Evolutionary conservation across 2,113 vertebrate genomes (phyloP), one percentile per base, ranked within the genome.

Genomic region (Gymnorhina tibicen): DNA sequence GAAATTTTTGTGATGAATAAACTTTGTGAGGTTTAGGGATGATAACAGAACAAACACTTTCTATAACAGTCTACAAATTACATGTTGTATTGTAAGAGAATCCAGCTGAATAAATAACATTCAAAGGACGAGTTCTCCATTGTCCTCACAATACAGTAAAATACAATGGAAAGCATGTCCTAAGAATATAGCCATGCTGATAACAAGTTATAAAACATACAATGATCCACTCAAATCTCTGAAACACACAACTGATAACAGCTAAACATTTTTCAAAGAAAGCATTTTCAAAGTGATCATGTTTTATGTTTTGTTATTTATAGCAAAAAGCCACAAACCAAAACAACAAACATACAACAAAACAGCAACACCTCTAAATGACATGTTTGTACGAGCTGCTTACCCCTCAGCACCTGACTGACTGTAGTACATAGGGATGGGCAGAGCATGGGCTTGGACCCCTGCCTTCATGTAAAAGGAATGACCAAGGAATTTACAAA

Each of bases 221-320:
- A 93, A 64, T 39, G 84, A 97, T 96, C 47, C 5, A 6, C 68
- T 46, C 77, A 97, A 97, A 97, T 96, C 93, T 96, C 91, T 85
- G 72, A 97, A 97, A 94, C 85, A 92, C 87, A 83, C 93, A 95
- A 77, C 72, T 87, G 96, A 97, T 96, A 97, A 96, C 92, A 97
- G 72, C 69, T 68, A 93, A 95, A 75, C 82, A 97, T 97, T 97
- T 98, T 97, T 97, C 90, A 97, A 80, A 91, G n/a, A 86, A 85
- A 93, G 67, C 1, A 28, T 95, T 97, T 97, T 83, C 89, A 91
- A 88, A 60, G 58, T 87, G 80, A 68, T 92, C 46, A 55, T 93
- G 66, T 32, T 95, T 97, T 93, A 56, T 77, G 67, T 73, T 93
- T 93, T 83, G 26, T 64, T 77, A 83, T 89, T 95, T 72, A 35